Percentiles rank a stretch among this genome's conserved stretches.
Conservation (phyloP, 2,888 invertebrate genomes). For the Pinctada fucata region DNA sequence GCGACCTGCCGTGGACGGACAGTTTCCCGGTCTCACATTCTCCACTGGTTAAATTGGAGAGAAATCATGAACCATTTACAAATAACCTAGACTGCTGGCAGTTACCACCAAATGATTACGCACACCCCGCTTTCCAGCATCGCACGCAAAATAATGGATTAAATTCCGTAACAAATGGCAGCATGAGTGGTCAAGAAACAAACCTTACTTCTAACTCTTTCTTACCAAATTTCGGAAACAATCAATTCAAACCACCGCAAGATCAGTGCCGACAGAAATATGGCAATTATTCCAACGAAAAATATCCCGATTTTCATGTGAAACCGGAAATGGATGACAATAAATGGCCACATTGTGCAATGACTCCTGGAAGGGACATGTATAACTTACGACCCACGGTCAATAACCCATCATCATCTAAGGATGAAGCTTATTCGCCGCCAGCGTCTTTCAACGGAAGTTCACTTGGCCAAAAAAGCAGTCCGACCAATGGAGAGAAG, state of each 20-base stretch:
- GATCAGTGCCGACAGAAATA: conserved; percentile 41
- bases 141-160: conserved; percentile 36
- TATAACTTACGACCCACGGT: conserved; percentile 14
- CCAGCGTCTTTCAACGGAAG: conserved; percentile 41
- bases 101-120: conserved; percentile 22
- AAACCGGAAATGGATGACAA: conserved; percentile 34
- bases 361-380: conserved; percentile 24
- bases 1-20: conserved; percentile 35
- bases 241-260: conserved; percentile 37
- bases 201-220: conserved; percentile 22
- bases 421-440: conserved; percentile 39
- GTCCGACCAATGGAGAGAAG: conserved; percentile 13
- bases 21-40: conserved; percentile 22
- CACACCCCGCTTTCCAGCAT: conserved; percentile 19
- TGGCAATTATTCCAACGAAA: conserved; percentile 43
- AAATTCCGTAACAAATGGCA: conserved; percentile 28
- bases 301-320: conserved; percentile 41
- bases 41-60: conserved; percentile 28
- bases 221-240: conserved; percentile 25
- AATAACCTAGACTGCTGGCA: conserved; percentile 34
- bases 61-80: conserved; percentile 15
- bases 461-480: conserved; percentile 10
- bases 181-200: conserved; percentile 21
- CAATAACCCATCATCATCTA: conserved; percentile 22
- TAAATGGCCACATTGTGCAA: conserved; percentile 39